A percentile compares a stretch with the other conserved stretches of the same genome.
Conservation (phyloP, 1,140 invertebrate genomes). For the Calephelis nemesis region DNA sequence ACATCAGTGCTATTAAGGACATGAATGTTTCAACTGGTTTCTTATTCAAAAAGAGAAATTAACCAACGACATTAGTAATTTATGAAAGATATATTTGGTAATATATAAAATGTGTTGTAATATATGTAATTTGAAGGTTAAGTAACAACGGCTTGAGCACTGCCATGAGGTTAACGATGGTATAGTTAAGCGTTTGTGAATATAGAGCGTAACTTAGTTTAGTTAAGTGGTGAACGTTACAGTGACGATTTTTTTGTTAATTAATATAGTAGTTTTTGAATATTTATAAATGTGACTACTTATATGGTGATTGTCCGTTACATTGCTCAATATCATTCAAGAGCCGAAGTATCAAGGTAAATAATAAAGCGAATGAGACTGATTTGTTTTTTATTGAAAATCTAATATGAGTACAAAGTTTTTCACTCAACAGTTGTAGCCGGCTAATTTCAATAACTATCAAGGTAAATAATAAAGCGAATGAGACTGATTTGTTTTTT, state of each 20-base stretch:
- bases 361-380: slow-evolving; percentile 66
- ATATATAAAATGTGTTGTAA: slow-evolving; percentile 9
- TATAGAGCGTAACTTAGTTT: slow-evolving; percentile 25
- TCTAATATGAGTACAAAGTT: no score
- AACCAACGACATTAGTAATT: not conserved
- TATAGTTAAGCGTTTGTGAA: slow-evolving; percentile 27
- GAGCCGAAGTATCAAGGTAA: slow-evolving; percentile 39
- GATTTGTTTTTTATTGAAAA: slow-evolving; percentile 36
- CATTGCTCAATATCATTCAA: slow-evolving; percentile 47
- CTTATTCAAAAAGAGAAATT: not conserved
- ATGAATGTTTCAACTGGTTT: not conserved
- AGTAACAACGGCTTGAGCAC: slow-evolving; percentile 41
- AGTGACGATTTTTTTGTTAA: slow-evolving; percentile 22
- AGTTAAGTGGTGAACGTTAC: not conserved
- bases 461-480: slow-evolving; percentile 54
- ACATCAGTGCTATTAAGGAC: no score
- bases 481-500: slow-evolving; percentile 55
- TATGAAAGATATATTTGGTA: not conserved
- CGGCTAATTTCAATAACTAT: no score
- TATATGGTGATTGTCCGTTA: slow-evolving; percentile 36
- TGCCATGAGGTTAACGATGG: slow-evolving; percentile 38
- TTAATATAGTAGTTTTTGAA: slow-evolving; percentile 29
- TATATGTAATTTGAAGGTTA: slow-evolving; percentile 21
- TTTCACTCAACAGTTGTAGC: no score
- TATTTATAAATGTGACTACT: slow-evolving; percentile 30